Evolutionary conservation across 2,113 vertebrate species (phyloP).

Genomic region (Forbesichthys papilliferus): DNA sequence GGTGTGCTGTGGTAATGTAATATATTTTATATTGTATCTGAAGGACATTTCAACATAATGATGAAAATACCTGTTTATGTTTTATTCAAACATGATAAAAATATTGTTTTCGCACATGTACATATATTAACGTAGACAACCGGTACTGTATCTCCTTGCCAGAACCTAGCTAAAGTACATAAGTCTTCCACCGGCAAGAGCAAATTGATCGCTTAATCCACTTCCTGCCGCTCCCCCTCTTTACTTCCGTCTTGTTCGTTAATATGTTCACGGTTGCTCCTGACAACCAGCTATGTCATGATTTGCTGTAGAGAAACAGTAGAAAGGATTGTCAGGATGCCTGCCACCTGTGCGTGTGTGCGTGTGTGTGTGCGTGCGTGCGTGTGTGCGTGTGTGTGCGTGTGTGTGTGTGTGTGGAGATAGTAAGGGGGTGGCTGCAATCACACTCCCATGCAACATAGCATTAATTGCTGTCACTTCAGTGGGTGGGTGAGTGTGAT

Average conservation of each 20-base stretch:
- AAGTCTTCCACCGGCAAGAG: not conserved
- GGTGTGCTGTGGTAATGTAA: not conserved
- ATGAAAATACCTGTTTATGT: not conserved
- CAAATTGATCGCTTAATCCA: too few species aligned
- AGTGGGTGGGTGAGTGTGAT: conserved; percentile 24
- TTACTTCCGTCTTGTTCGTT: too few species aligned
- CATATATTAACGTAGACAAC: too few species aligned
- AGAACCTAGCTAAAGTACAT: conserved; percentile 25
- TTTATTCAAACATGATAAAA: not conserved
- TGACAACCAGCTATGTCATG: not conserved
- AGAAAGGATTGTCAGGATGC: not conserved
- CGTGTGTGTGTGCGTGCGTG: not conserved
- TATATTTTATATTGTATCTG: not conserved
- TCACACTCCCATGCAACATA: conserved; percentile 47
- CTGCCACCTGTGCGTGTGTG: not conserved
- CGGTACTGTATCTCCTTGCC: too few species aligned
- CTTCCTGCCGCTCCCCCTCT: too few species aligned
- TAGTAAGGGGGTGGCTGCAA: conserved; percentile 2
- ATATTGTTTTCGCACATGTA: too few species aligned
- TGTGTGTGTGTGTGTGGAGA: not conserved
- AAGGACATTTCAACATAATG: not conserved
- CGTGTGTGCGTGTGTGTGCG: conserved; percentile 3
- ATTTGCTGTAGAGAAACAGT: not conserved
- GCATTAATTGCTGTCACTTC: conserved; percentile 75
- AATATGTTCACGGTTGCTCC: too few species aligned